These are phyloP conservation scores for Lagocephalus sceleratus DNA, from an alignment of 2,797 vertebrate species.

Conservation along the genomic window DNA sequence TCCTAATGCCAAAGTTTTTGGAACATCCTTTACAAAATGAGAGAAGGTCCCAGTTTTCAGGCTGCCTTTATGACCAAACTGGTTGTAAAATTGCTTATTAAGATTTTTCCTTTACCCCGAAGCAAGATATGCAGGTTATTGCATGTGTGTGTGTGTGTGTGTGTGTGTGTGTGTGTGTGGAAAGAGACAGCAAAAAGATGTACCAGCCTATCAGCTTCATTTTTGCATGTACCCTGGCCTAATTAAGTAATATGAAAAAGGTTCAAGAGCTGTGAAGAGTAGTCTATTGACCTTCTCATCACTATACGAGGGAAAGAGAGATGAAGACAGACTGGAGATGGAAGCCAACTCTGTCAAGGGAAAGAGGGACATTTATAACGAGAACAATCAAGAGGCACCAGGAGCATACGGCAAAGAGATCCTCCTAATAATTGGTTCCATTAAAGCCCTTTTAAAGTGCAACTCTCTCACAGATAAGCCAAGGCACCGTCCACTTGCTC, in stretches of 20 bases:
- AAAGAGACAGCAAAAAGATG: conserved; percentile 21
- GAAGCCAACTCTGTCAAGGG: conserved; percentile 62
- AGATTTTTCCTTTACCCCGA: too few species aligned
- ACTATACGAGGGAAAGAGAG: conserved; percentile 54
- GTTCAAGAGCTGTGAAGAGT: conserved; percentile 74
- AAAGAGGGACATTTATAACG: conserved; percentile 64
- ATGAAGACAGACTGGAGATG: conserved; percentile 39
- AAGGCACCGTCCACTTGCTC: conserved; percentile 64
- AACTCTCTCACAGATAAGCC: conserved; percentile 66
- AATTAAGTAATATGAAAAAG: conserved; percentile 82
- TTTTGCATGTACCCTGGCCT: conserved; percentile 71
- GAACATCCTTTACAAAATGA: too few species aligned
- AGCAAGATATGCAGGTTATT: conserved; percentile 10
- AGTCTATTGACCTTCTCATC: conserved; percentile 79
- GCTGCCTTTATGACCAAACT: too few species aligned
- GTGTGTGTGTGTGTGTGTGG: neutral
- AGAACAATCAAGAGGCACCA: conserved; percentile 68
- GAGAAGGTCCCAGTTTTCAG: too few species aligned
- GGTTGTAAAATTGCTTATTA: too few species aligned
- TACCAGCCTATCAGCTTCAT: conserved; percentile 51
- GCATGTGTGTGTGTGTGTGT: conserved; percentile 5
- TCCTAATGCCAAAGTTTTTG: conserved; percentile 22
- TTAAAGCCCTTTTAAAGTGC: conserved; percentile 74
- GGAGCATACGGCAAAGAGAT: conserved; percentile 59
- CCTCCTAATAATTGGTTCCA: conserved; percentile 74